Base-by-base conservation (phyloP, 2,113 vertebrate species). In the Chlamydotis undulata region DNA sequence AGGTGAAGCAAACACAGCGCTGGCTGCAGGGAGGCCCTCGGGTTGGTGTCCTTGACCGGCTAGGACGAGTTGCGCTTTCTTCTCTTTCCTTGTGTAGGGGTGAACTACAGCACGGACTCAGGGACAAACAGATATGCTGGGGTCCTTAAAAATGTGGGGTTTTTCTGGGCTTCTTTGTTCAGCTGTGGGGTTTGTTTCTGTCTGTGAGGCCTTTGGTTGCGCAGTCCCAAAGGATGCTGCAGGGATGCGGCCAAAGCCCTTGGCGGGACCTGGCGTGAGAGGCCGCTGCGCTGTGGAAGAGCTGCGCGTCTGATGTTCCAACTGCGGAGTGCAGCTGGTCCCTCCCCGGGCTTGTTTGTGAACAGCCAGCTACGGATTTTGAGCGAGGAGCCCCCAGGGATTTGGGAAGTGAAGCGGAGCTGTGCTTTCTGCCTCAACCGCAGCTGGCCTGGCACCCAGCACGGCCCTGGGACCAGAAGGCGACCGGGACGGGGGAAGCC, bases 101-200 rank as follows among this genome's bases (percentile, higher is more conserved):
- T 67, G 76, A 90, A 63, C 61, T 93, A 60, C 76, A 90, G 88
- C 93, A 53, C 24, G 82, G 94, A 75, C 96, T 97, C 97, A 97
- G 95, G 97, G 97, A 94, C 80, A 92, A 91, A 83, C 33, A 50
- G 49, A 39, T 65, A 28, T 25, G 52, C 57, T 65, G 87, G 41
- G 60, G 52, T 69, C 87, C 90, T 85, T 63, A n/a, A 49, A 77
- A 55, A 71, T 35, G 45, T 67, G 33, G 26, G 3, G 16, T 18
- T 43, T 91, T 60, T 82, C 43, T 5, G 6, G 68, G 83, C 31
- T 64, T 26, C 55, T 83, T 68, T 65, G n/a, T 52, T 83, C 1
- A 1, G 67, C 10, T 35, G 56, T 28, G 68, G 63, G 23, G 5
- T 81, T 75, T 60, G 63, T 53, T 67, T 47, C 33, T 75, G 37